Evolutionary conservation across 2,113 vertebrate genomes (phyloP).

Genomic region (Anguilla rostrata): DNA sequence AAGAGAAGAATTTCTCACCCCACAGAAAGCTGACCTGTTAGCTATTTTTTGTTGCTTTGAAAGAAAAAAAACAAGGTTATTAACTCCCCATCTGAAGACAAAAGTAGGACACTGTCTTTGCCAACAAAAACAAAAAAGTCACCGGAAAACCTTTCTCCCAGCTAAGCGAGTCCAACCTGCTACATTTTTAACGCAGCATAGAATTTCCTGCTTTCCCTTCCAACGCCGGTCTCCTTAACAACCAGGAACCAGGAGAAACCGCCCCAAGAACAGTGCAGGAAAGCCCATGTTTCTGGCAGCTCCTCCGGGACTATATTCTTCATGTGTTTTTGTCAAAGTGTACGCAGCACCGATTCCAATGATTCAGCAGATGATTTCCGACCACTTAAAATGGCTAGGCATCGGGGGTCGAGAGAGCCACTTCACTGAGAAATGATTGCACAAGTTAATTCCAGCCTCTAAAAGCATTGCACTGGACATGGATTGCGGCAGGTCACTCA

Average conservation of each 20-base stretch:
- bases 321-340: neutral
- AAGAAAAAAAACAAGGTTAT: neutral
- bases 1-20: neutral
- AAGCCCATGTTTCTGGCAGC: neutral
- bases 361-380: neutral
- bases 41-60: neutral
- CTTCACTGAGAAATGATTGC: neutral
- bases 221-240: neutral
- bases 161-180: neutral
- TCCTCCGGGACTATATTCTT: neutral
- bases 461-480: constrained; percentile 3
- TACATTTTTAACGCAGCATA: neutral
- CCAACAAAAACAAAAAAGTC: neutral
- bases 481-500: neutral
- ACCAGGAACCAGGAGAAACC: neutral
- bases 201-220: neutral
- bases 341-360: neutral
- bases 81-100: neutral
- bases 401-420: neutral
- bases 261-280: neutral
- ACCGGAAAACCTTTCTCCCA: neutral
- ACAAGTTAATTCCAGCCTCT: neutral
- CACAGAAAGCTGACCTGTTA: neutral
- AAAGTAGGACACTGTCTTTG: constrained; percentile 2
- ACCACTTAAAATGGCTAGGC: neutral